phyloP scores from a whole-genome alignment of 2,113 vertebrate genomes.

The Macquaria ambigua region DNA sequence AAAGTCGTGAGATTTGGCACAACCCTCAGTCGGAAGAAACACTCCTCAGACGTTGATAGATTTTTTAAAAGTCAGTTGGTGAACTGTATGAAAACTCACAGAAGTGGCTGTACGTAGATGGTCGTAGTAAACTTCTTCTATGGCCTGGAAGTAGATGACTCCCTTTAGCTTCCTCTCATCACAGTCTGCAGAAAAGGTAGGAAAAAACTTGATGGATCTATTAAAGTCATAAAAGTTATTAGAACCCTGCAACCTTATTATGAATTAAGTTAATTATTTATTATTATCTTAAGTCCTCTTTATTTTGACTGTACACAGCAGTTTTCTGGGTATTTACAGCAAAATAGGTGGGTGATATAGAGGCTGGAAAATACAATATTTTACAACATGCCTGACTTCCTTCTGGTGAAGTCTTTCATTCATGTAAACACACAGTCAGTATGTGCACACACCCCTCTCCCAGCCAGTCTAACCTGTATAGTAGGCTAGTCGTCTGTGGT shows the following conservation, averaged over 20 bases:
- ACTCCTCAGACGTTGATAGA: neutral
- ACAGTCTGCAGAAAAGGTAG: constrained; percentile 86
- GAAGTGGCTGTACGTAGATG: constrained; percentile 93
- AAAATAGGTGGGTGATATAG: rapidly evolving
- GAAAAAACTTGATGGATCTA: neutral
- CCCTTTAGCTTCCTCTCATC: constrained; percentile 97
- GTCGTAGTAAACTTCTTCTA: constrained; percentile 97
- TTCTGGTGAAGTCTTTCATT: constrained; percentile 1
- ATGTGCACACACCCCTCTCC: neutral
- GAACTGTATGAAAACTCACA: constrained; percentile 78
- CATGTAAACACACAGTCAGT: constrained; percentile 33
- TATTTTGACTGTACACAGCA: neutral
- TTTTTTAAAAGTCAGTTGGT: neutral
- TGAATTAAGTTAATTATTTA: neutral
- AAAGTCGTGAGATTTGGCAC: neutral
- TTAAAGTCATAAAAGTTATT: neutral
- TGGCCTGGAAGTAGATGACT: constrained; percentile 98
- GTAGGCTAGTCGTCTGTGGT: constrained; percentile 89
- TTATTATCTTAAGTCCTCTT: neutral
- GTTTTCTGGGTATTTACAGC: no score
- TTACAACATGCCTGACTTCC: constrained; percentile 3
- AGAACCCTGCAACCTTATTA: neutral
- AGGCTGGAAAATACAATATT: neutral
- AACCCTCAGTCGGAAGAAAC: neutral
- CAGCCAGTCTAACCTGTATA: constrained; percentile 85